Base-by-base conservation (phyloP, 2,797 vertebrate species). In the Squalus acanthias region DNA sequence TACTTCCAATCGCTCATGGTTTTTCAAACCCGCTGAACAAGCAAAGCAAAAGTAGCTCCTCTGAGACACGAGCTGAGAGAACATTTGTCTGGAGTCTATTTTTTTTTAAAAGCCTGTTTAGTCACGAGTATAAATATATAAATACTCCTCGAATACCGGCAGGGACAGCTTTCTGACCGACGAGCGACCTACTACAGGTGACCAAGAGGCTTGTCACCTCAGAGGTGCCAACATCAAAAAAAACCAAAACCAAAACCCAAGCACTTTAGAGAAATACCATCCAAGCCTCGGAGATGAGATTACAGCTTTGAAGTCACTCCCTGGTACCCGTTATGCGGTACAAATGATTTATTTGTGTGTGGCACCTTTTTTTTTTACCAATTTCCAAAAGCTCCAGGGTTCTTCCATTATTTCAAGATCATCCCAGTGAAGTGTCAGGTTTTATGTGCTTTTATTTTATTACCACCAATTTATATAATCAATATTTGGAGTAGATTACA, bases 21-120 rank as follows among this genome's bases (percentile, higher is more conserved):
- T 22, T 67, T 93, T 69, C 20, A 69, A 67, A 93, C 17, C 65
- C 22, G n/a, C 91, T 69, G 65, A 93, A 93, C 91, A 93, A 65
- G 91, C 91, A 24, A 46, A 67, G 39, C 89, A 39, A 69, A 39
- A 93, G n/a, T 26, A 67, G n/a, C 46, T 24, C 91, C 91, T 93
- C n/a, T 39, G 91, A 93, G 91, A 93, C 65, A 46, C n/a, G 1
- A 69, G 91, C 65, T 69, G n/a, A 93, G n/a, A 93, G 91, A 93
- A 69, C 91, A 93, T 46, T 93, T 93, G 65, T 69, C 91, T 46
- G 20, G n/a, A 69, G 91, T 93, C 91, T 39, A 39, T 46, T 10
- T 93, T 67, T 93, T 93, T 69, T 12, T 33, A 93, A 10, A 93
- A 93, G n/a, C 65, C n/a, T 22, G 8, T 39, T 93, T 69, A 46